These are phyloP conservation scores for Nomada goodeniana DNA, from an alignment of 2,888 invertebrate genomes.

Conservation along the genomic window DNA sequence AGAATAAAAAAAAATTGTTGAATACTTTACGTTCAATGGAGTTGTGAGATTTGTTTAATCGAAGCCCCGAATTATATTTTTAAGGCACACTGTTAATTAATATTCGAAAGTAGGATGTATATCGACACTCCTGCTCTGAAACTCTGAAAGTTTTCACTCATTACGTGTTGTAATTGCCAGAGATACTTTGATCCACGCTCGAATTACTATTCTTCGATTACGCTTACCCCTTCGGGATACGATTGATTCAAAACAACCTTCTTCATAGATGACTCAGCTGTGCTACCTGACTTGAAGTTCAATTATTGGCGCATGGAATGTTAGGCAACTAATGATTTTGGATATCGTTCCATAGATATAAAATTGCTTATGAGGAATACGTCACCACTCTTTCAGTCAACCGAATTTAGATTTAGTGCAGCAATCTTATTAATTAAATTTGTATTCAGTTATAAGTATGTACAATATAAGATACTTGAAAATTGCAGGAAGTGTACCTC, in stretches of 20 bases:
- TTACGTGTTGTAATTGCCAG: constrained; percentile 11
- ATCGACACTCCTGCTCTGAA: constrained; percentile 32
- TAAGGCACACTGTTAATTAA: constrained; percentile 17
- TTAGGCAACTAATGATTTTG: constrained; percentile 24
- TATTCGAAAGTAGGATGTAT: constrained; percentile 4
- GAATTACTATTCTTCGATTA: constrained; percentile 21
- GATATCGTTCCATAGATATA: not conserved
- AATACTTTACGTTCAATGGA: no score
- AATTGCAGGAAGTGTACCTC: no score
- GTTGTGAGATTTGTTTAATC: no score
- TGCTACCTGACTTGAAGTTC: constrained; percentile 38
- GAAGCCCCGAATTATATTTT: no score
- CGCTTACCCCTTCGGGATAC: constrained; percentile 18
- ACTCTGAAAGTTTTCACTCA: constrained; percentile 20
- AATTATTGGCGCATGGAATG: constrained; percentile 15
- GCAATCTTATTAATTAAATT: no score
- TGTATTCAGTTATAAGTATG: no score
- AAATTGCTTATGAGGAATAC: not conserved
- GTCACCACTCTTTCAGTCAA: not conserved
- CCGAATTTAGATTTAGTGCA: no score
- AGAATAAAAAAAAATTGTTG: no score
- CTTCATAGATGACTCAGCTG: constrained; percentile 39
- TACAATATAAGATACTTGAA: no score
- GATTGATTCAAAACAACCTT: constrained; percentile 24
- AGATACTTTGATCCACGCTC: constrained; percentile 25